A percentile compares a stretch with the other conserved stretches of the same genome.
These are phyloP conservation scores for Papilio machaon DNA, from an alignment of 1,140 invertebrate species.

Conservation along the genomic window DNA sequence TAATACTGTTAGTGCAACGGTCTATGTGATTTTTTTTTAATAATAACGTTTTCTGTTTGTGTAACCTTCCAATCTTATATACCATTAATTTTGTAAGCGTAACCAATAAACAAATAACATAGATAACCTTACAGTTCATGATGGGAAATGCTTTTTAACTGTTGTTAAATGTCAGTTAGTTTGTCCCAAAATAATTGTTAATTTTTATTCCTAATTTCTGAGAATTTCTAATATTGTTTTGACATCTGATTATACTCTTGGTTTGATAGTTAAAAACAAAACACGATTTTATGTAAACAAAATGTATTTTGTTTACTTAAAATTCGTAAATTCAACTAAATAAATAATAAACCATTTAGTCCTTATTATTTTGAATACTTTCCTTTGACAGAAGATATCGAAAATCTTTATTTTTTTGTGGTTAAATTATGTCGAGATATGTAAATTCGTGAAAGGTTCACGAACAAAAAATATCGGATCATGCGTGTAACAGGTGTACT, in stretches of 20 bases:
- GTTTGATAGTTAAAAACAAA: not conserved
- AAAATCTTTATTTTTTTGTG: constrained; percentile 74
- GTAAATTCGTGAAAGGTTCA: constrained; percentile 76
- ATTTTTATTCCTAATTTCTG: not conserved
- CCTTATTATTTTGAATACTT: constrained; percentile 39
- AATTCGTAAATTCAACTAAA: not conserved
- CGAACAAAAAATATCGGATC: constrained; percentile 72
- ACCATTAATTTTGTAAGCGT: constrained; percentile 22
- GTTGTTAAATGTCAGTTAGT: constrained; percentile 34
- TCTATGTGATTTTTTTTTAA: not conserved
- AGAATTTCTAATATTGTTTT: not conserved
- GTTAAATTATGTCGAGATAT: constrained; percentile 76
- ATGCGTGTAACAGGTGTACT: constrained; percentile 74
- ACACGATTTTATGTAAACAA: not conserved
- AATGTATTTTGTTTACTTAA: not conserved
- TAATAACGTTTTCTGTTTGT: constrained; percentile 7
- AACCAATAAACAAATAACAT: constrained; percentile 8
- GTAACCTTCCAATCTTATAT: not conserved
- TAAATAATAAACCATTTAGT: not conserved
- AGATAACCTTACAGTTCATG: not conserved
- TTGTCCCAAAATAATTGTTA: constrained; percentile 52
- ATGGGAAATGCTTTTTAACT: constrained; percentile 1
- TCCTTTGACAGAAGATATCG: constrained; percentile 72
- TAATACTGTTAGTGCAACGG: not conserved
- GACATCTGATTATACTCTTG: too few relatives aligned